A percentile compares a stretch with the other conserved stretches of the same genome.
Evolutionary conservation across 2,888 invertebrate species (phyloP).

Genomic region (Drosophila pegasa): DNA sequence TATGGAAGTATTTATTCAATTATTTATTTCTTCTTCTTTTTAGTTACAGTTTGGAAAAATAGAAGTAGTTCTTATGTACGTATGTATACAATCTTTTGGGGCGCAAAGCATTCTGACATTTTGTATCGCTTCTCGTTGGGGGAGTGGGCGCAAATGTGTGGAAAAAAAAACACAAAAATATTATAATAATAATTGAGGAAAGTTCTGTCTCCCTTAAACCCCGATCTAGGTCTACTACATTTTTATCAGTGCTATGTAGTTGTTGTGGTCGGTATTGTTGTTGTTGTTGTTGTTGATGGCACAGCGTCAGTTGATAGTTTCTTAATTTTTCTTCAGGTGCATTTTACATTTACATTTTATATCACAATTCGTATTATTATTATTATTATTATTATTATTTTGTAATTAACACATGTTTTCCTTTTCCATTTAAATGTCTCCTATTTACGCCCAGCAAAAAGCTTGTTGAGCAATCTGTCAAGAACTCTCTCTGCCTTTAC

Average conservation of each 20-base stretch:
- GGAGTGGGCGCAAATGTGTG: constrained; percentile 54
- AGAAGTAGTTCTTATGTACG: constrained; percentile 56
- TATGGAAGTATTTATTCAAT: constrained; percentile 55
- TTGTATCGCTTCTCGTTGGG: constrained; percentile 41
- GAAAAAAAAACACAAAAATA: constrained; percentile 41
- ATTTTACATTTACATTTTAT: constrained; percentile 77
- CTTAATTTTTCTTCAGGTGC: constrained; percentile 63
- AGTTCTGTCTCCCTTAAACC: constrained; percentile 26
- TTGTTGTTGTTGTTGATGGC: constrained; percentile 62
- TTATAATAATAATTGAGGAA: constrained; percentile 35
- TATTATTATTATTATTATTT: constrained; percentile 61
- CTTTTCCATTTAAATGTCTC: constrained; percentile 40
- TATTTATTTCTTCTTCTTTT: constrained; percentile 41
- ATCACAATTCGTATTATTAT: constrained; percentile 55
- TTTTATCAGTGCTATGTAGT: constrained; percentile 38
- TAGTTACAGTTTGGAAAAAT: constrained; percentile 69
- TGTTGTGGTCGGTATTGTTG: constrained; percentile 30
- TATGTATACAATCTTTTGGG: constrained; percentile 32
- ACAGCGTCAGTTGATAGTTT: constrained; percentile 77
- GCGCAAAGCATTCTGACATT: constrained; percentile 72
- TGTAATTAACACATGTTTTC: constrained; percentile 65
- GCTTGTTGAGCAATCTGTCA: constrained; percentile 68
- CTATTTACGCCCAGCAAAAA: constrained; percentile 69
- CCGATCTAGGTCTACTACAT: constrained; percentile 33
- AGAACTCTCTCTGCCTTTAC: constrained; percentile 47